Percentiles rank a stretch among this genome's conserved stretches.
phyloP scores from a whole-genome alignment of 2,113 vertebrate species.

The Python bivittatus region DNA sequence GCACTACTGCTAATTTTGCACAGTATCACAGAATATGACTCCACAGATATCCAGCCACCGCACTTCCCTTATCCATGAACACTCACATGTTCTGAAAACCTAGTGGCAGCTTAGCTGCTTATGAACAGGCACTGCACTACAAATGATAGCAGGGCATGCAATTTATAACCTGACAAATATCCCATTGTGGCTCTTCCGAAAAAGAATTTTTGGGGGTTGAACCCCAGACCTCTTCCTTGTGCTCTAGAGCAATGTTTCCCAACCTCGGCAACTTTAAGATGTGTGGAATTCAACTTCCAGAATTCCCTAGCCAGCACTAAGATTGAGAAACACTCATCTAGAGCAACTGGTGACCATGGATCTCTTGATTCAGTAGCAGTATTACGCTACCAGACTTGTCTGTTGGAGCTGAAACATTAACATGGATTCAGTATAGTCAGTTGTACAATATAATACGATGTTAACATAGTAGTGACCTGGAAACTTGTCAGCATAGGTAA shows the following conservation, averaged over 20 bases:
- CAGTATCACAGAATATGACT: background rate
- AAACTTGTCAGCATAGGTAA: too few species aligned
- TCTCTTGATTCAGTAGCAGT: background rate
- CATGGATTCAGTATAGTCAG: too few species aligned
- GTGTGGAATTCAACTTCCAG: background rate
- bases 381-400: background rate
- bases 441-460: too few species aligned
- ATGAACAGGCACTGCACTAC: fast-evolving
- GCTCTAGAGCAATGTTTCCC: background rate
- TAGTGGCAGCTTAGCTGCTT: background rate
- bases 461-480: too few species aligned
- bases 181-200: background rate
- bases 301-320: background rate
- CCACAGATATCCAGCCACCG: background rate
- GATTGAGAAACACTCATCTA: background rate
- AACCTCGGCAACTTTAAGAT: background rate
- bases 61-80: background rate
- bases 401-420: background rate
- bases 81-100: conserved; percentile 19
- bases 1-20: background rate
- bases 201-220: background rate
- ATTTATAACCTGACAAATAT: background rate
- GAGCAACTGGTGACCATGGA: background rate
- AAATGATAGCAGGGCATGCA: background rate
- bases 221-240: background rate